Base-by-base conservation (phyloP, 2,113 vertebrate species). In the Nibea albiflora region DNA sequence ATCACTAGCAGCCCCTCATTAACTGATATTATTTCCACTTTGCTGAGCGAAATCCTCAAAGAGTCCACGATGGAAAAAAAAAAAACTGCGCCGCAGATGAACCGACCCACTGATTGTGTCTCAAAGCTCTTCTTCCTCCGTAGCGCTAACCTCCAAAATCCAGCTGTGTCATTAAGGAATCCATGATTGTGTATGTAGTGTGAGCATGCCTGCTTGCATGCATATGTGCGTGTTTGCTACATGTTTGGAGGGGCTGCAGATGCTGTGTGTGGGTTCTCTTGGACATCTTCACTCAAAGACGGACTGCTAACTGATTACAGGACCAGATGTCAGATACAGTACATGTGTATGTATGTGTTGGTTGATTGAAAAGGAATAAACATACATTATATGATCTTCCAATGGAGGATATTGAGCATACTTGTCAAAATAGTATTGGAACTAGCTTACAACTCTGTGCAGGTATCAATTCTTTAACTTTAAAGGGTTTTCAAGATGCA, bases 1-100 rank as follows among this genome's bases (percentile, higher is more conserved):
- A 88, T 88, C 81, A 84, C 62, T 89, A 87, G 91, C 90, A 88
- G 86, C 84, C 80, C 70, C 85, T 93, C 90, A 86, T 92, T 92
- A 94, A 64, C 80, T 71, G 49, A 85, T 80, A 84, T 91, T 83
- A 88, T 89, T 92, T 94, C 84, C 87, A 87, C 88, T 85, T 64
- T 86, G 63, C 81, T 81, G 84, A 85, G 79, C 84, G 88, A 86
- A 89, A 78, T 72, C 65, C 76, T 89, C 57, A 73, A 79, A 80
- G 84, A 82, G 19, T 70, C 58, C 58, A 54, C 14, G 54, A 62
- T 62, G 84, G 57, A 73, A 35, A 85, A 82, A 26, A 82, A 26
- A 85, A 70, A 20, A 76, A 64, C 4, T 68, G 39, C 61, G 42
- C 68, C 63, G 63, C 46, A 73, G 69, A 88, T 73, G 65, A 88